phyloP scores from a whole-genome alignment of 2,113 vertebrate species.

The Rhea pennata region DNA sequence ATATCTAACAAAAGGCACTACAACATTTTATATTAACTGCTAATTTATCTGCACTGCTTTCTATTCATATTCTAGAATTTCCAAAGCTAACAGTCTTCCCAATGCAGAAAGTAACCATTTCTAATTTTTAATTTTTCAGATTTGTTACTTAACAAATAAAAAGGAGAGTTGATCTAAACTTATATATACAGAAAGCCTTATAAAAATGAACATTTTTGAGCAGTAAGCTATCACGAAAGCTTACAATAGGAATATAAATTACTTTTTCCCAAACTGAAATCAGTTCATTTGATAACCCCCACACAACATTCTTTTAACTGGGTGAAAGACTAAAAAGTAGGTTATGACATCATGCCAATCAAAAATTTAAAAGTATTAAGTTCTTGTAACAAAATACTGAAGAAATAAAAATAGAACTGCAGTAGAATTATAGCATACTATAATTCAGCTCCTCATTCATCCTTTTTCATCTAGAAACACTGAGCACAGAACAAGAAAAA shows the following conservation, averaged over 20 bases:
- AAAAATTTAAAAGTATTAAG: not conserved
- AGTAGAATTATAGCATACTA: not conserved
- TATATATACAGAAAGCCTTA: not conserved
- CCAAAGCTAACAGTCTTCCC: not conserved
- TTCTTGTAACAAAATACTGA: slow-evolving; percentile 50
- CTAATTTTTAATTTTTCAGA: slow-evolving; percentile 36
- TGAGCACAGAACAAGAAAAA: slow-evolving; percentile 41
- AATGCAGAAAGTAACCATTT: not conserved
- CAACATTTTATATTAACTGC: not conserved
- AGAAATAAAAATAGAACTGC: slow-evolving; percentile 51
- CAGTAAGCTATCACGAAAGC: not conserved
- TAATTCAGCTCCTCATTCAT: not conserved
- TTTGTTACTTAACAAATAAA: not conserved
- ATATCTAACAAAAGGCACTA: not conserved
- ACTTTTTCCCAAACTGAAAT: not conserved
- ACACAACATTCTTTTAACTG: not conserved
- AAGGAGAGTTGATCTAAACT: not conserved
- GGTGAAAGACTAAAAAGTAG: not conserved
- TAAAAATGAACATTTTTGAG: not conserved
- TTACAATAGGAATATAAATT: not conserved
- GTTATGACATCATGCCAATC: not conserved
- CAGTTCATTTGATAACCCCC: not conserved
- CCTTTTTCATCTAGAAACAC: slow-evolving; percentile 41
- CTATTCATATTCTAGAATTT: not conserved
- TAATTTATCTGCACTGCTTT: not conserved